phyloP scores from a whole-genome alignment of 2,113 vertebrate species.

The Tragulus kanchil region DNA sequence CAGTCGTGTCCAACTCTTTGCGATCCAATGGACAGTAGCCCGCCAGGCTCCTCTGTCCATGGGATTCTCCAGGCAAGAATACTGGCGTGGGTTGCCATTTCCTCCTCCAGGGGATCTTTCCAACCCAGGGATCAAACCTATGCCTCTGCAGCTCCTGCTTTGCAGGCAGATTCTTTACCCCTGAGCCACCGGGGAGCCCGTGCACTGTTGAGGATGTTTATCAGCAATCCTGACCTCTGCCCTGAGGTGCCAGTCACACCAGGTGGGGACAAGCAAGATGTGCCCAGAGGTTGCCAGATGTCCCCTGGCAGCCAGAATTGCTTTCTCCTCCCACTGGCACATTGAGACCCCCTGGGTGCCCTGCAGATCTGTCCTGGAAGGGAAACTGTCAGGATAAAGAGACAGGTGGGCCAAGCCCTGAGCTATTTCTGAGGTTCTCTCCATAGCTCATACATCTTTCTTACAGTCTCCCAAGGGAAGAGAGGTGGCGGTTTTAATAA shows the following conservation, averaged over 20 bases:
- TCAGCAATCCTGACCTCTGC: not conserved
- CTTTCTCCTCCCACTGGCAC: not conserved
- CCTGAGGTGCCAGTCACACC: not conserved
- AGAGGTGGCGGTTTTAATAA: not conserved
- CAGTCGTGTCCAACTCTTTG: no score
- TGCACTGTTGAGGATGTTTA: not conserved
- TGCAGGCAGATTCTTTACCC: no score
- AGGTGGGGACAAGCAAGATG: not conserved
- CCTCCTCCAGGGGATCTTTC: no score
- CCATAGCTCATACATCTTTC: not conserved
- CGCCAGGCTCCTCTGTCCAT: no score
- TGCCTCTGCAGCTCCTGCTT: no score
- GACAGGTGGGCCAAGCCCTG: fast-evolving
- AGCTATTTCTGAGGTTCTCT: not conserved
- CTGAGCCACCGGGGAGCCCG: no score
- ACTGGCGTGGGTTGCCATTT: no score
- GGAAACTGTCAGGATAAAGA: not conserved
- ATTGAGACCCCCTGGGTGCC: not conserved
- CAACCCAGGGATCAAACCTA: no score
- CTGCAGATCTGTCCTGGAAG: not conserved
- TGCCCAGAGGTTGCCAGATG: not conserved
- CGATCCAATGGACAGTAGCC: no score
- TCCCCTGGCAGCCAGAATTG: not conserved
- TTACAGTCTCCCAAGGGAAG: not conserved
- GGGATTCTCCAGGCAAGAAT: no score